Evolutionary conservation across 2,888 invertebrate genomes (phyloP).

Genomic region (Drosophila birchii): DNA sequence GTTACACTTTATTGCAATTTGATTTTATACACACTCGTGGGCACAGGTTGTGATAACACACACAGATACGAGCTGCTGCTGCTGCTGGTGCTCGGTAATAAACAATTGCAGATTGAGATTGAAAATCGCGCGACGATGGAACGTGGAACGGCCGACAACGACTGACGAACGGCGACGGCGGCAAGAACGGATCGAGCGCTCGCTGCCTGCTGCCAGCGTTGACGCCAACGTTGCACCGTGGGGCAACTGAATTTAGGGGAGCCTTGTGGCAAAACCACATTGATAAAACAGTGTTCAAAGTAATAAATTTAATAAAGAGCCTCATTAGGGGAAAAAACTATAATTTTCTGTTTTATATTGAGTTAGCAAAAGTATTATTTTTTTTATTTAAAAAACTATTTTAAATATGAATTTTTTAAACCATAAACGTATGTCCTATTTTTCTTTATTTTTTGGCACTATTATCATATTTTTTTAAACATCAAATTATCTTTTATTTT

Average conservation of each 20-base stretch:
- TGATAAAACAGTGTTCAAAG: too few species aligned
- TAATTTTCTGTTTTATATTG: background rate
- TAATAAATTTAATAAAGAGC: background rate
- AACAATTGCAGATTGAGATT: slow-evolving; percentile 46
- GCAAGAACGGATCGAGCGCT: slow-evolving; percentile 56
- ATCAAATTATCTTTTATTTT: background rate
- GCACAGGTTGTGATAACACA: slow-evolving; percentile 64
- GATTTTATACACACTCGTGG: slow-evolving; percentile 46
- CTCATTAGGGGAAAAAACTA: background rate
- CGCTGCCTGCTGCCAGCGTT: slow-evolving; percentile 12
- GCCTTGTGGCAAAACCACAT: background rate
- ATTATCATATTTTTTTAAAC: background rate
- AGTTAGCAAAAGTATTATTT: background rate
- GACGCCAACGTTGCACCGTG: slow-evolving; percentile 9
- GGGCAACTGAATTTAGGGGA: background rate
- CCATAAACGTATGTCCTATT: background rate
- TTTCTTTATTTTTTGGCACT: background rate
- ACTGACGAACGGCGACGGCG: slow-evolving; percentile 44
- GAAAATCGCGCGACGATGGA: slow-evolving; percentile 60
- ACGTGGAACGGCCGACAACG: slow-evolving; percentile 54
- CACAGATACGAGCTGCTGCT: slow-evolving; percentile 3
- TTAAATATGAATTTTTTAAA: background rate
- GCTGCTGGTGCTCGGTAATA: slow-evolving; percentile 13
- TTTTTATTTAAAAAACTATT: background rate
- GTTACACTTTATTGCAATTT: slow-evolving; percentile 66